A percentile compares a stretch with the other conserved stretches of the same genome.
phyloP scores from a whole-genome alignment of 1,140 invertebrate genomes.

The Onthophagus taurus region DNA sequence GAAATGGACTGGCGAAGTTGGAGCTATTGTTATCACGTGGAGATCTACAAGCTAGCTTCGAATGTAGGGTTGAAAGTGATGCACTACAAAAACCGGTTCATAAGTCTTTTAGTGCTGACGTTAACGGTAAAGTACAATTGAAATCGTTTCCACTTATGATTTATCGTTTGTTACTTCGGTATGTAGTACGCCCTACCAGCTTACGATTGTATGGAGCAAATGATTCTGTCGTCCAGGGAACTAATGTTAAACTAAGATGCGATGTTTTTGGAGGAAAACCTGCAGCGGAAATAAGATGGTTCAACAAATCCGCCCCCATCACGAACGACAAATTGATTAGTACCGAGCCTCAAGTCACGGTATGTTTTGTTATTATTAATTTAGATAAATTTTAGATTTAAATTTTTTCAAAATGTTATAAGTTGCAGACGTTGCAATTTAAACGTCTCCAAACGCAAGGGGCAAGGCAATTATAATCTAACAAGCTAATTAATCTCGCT shows the following conservation, averaged over 20 bases:
- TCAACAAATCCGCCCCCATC: slow-evolving; percentile 60
- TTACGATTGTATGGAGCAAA: slow-evolving; percentile 64
- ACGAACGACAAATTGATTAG: slow-evolving; percentile 38
- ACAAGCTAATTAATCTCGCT: no score
- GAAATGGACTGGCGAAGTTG: slow-evolving; percentile 51
- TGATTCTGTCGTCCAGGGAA: slow-evolving; percentile 65
- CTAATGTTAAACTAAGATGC: slow-evolving; percentile 66
- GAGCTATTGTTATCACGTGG: slow-evolving; percentile 60
- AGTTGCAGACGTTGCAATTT: no score
- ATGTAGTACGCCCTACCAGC: no score
- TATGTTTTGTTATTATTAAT: slow-evolving; percentile 25
- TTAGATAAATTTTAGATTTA: no score
- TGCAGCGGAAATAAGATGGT: slow-evolving; percentile 74
- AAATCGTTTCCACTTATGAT: no score
- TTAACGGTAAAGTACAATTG: slow-evolving; percentile 80
- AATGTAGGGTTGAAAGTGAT: slow-evolving; percentile 66
- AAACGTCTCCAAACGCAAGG: no score
- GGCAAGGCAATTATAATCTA: no score
- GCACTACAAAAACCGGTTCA: slow-evolving; percentile 58
- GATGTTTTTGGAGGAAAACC: slow-evolving; percentile 66
- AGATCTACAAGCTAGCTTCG: slow-evolving; percentile 65
- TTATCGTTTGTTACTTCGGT: no score
- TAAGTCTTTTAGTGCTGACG: slow-evolving; percentile 59
- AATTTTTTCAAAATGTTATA: neutral
- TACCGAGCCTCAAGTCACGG: slow-evolving; percentile 36